These are phyloP conservation scores for Sipha flava DNA, from an alignment of 1,140 invertebrate genomes.

Conservation along the genomic window DNA sequence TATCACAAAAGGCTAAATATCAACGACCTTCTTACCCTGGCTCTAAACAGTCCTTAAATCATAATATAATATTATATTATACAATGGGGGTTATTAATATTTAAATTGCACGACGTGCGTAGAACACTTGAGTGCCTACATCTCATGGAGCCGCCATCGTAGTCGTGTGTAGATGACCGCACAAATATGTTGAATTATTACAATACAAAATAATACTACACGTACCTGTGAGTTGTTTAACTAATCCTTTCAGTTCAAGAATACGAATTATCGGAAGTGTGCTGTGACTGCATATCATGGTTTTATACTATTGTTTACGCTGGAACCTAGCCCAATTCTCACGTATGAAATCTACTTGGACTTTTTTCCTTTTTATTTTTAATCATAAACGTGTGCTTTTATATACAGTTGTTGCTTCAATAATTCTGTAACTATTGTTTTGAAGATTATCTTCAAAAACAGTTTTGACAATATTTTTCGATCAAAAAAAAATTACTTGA, in stretches of 20 bases:
- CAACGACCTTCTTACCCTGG: background rate
- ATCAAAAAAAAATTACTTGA: no score
- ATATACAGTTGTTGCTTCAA: no score
- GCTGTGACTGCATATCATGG: background rate
- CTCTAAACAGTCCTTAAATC: background rate
- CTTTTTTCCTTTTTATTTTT: no score
- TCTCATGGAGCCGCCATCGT: no score
- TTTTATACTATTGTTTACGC: background rate
- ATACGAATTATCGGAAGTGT: background rate
- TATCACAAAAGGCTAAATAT: background rate
- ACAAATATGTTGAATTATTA: background rate
- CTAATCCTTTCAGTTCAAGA: background rate
- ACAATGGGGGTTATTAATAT: background rate
- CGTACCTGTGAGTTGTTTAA: no score
- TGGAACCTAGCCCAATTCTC: background rate
- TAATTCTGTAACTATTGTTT: no score
- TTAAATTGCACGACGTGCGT: constrained; percentile 8
- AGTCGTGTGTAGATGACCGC: background rate
- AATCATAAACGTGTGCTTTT: no score
- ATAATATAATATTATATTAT: background rate
- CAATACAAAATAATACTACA: background rate
- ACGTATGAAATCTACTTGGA: background rate
- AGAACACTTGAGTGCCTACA: no score
- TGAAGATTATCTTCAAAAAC: no score
- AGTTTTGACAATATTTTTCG: no score